Conservation (phyloP, 2,113 vertebrate genomes). For the Chionis minor region DNA sequence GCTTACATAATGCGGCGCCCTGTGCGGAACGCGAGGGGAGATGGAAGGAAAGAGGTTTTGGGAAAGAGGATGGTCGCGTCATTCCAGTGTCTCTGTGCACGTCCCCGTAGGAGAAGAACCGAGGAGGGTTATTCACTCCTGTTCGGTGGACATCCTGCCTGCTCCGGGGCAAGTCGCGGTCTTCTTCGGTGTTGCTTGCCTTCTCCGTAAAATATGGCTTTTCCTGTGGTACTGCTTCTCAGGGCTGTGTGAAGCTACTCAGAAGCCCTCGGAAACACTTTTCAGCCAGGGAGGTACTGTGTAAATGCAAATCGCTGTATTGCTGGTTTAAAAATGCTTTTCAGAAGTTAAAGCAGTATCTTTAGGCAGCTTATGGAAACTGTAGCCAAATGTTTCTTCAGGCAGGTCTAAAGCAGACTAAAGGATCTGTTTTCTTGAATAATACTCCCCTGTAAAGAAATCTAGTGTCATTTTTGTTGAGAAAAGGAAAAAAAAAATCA, state of each 20-base stretch:
- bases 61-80: neutral
- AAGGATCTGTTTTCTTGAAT: neutral
- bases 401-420: neutral
- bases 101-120: neutral
- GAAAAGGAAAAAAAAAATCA: neutral
- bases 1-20: conserved; percentile 33
- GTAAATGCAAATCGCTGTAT: neutral
- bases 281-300: neutral
- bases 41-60: neutral
- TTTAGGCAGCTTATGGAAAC: neutral
- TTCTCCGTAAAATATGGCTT: neutral
- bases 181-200: neutral
- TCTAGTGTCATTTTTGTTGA: neutral
- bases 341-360: conserved; percentile 7
- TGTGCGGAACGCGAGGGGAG: neutral
- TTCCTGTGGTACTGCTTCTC: neutral
- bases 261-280: conserved; percentile 1
- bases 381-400: neutral
- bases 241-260: neutral
- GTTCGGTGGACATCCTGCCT: neutral
- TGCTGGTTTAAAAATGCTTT: neutral
- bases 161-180: neutral
- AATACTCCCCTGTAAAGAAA: neutral
- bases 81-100: neutral
- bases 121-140: neutral